A percentile compares a stretch with the other conserved stretches of the same genome.
phyloP scores from a whole-genome alignment of 2,113 vertebrate species.

The Tonatia bakeri region DNA sequence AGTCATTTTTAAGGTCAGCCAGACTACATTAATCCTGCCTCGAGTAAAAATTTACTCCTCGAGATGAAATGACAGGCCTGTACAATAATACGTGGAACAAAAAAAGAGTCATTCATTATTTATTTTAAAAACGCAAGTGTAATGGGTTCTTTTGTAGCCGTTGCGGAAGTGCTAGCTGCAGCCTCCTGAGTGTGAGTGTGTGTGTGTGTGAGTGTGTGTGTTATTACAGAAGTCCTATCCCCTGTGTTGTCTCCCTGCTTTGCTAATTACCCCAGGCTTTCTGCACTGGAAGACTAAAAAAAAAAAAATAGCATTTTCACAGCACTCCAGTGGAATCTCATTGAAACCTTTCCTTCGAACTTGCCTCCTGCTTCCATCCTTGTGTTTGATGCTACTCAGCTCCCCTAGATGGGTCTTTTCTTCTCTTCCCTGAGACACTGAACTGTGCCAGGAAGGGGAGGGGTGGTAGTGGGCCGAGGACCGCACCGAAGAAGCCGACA shows the following conservation, averaged over 20 bases:
- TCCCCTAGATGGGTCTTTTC: constrained; percentile 32
- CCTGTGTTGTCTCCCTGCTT: constrained; percentile 52
- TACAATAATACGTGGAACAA: constrained; percentile 64
- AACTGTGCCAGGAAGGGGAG: background rate
- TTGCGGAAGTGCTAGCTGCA: constrained; percentile 48
- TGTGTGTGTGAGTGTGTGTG: background rate
- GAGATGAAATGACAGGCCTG: constrained; percentile 66
- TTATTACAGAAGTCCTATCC: constrained; percentile 29
- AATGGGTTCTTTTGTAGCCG: constrained; percentile 26
- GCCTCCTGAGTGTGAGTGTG: background rate
- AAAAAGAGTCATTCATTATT: constrained; percentile 74
- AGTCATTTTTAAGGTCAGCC: constrained; percentile 78
- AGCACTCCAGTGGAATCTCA: constrained; percentile 45
- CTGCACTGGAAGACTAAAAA: constrained; percentile 60
- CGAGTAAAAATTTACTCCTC: constrained; percentile 77
- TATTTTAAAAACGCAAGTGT: constrained; percentile 66
- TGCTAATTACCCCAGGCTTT: constrained; percentile 73
- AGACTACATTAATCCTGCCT: constrained; percentile 71
- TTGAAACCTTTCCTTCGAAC: constrained; percentile 47
- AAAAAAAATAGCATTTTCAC: constrained; percentile 35
- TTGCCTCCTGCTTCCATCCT: constrained; percentile 12
- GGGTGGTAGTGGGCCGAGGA: background rate
- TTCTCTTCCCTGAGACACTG: constrained; percentile 1
- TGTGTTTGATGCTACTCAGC: constrained; percentile 47
- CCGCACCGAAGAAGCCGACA: background rate